Conservation (phyloP, 2,113 vertebrate genomes). For the Labrus mixtus region DNA sequence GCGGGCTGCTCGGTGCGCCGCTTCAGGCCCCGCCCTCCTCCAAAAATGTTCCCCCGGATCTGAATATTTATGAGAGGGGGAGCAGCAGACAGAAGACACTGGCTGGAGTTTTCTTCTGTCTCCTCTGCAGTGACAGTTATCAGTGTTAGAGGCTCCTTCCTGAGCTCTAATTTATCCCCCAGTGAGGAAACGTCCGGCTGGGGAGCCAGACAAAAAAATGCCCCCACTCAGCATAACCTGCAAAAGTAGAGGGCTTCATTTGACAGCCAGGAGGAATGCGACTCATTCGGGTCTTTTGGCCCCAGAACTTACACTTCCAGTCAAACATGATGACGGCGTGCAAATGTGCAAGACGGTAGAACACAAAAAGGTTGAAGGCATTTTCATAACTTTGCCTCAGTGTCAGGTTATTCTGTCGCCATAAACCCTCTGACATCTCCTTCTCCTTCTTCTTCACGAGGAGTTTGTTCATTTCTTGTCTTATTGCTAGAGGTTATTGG, state of each 20-base stretch:
- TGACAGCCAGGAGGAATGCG: slow-evolving; percentile 4
- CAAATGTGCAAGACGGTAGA: not conserved
- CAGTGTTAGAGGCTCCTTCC: slow-evolving; percentile 60
- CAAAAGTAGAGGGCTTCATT: not conserved
- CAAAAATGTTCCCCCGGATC: slow-evolving; percentile 23
- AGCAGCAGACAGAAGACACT: slow-evolving; percentile 55
- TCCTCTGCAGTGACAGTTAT: slow-evolving; percentile 44
- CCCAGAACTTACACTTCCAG: not conserved
- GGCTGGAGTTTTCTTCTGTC: slow-evolving; percentile 31
- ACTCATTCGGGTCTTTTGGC: not conserved
- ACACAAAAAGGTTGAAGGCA: not conserved
- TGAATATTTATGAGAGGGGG: slow-evolving; percentile 80
- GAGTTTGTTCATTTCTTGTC: not conserved
- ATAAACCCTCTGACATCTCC: not conserved
- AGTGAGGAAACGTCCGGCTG: slow-evolving; percentile 37
- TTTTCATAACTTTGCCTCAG: not conserved
- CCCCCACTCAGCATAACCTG: slow-evolving; percentile 24
- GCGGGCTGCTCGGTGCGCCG: slow-evolving; percentile 32
- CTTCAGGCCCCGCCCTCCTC: slow-evolving; percentile 27
- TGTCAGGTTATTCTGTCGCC: not conserved
- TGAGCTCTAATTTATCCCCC: slow-evolving; percentile 69
- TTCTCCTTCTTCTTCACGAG: not conserved
- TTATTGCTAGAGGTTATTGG: no score
- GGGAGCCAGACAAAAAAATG: slow-evolving; percentile 8
- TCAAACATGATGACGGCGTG: not conserved